Evolutionary conservation across 2,113 vertebrate species (phyloP), one percentile per base, ranked within the genome.

Genomic region (Emydocephalus ijimae): DNA sequence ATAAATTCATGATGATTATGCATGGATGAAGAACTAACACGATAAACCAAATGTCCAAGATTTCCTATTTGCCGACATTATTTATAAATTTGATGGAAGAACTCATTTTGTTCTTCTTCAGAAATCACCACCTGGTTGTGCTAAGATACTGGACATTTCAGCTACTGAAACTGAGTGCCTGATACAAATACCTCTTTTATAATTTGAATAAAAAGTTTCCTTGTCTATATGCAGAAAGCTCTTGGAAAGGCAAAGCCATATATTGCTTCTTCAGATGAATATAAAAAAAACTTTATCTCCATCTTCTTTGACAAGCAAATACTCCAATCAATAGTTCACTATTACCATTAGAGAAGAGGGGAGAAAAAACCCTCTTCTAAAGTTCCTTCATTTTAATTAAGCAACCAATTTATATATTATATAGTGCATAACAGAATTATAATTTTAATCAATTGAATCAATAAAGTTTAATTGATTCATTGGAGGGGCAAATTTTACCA

Each of bases 371-470:
- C 15, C 10, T 61, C 55, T 61, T 9, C 43, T 91, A 48, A 48
- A 34, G 29, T 61, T 87, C 29, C 29, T 56, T 87, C n/a, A 54
- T 59, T 87, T 91, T 87, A 87, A 91, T 91, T 91, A 87, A 87
- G 34, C 29, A 8, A 18, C 29, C 6, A 23, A 87, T 50, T 87
- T 87, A 45, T 57, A 91, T 57, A 10, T 52, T 61, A 29, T n/a
- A 50, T 52, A 52, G 43, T 74, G 45, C 45, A 34, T 90, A 87
- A 26, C 24, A 86, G 20, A 86, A 86, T 48, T 48, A 50, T 87
- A 50, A 50, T 61, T 92, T 64, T 92, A 92, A 87, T 92, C 85
- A 64, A n/a, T 92, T 87, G 50, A 50, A 87, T 69, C 85, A 54
- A 48, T 61, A n/a, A 39, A 39, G 10, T 59, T 86, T 48, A 59